Percentiles rank a stretch among this genome's conserved stretches.
Evolutionary conservation across 2,888 invertebrate species (phyloP).

Genomic region (Pyrrhosoma nymphula): DNA sequence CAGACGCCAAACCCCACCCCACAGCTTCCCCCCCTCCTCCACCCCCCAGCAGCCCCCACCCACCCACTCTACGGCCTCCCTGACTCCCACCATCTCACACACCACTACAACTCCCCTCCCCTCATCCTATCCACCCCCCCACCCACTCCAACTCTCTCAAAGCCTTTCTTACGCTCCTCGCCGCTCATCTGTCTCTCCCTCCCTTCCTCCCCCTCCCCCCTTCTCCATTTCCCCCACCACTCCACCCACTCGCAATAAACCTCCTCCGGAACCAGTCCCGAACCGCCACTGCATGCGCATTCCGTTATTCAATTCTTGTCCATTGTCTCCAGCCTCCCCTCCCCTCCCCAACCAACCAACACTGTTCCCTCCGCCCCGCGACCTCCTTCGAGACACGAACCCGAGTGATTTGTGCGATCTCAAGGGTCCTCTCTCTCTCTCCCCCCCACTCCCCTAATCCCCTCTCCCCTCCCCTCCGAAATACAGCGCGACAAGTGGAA

Average conservation of each 20-base stretch:
- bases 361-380: neutral
- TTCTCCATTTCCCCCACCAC: neutral
- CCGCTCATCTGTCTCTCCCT: neutral
- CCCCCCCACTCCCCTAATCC: neutral
- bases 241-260: neutral
- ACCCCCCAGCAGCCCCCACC: neutral
- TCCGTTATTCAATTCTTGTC: constrained; percentile 16
- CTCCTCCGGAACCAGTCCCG: neutral
- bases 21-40: neutral
- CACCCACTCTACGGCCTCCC: neutral
- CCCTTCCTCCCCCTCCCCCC: too few species aligned
- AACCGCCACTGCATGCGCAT: neutral
- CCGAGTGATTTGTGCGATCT: neutral
- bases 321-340: neutral
- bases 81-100: neutral
- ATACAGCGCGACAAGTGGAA: neutral
- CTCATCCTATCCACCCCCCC: neutral
- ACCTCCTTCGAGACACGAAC: neutral
- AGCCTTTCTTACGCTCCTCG: neutral
- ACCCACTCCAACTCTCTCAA: neutral
- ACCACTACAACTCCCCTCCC: neutral
- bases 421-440: neutral
- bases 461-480: neutral
- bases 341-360: neutral
- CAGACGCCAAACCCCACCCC: neutral